phyloP scores from a whole-genome alignment of 2,113 vertebrate genomes.

The Rhinogobius similis region DNA sequence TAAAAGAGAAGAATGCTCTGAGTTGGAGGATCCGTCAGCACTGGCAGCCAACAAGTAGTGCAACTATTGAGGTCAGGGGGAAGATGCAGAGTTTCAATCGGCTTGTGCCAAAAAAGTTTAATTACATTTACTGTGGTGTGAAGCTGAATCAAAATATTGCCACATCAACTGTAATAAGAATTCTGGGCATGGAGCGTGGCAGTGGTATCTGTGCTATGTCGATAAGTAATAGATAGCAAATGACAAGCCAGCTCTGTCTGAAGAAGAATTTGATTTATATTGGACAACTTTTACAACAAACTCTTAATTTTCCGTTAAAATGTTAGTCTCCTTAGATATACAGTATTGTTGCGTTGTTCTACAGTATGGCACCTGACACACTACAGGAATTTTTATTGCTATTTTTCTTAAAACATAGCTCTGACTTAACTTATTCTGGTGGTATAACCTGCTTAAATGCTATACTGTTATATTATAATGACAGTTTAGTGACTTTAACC shows the following conservation, averaged over 20 bases:
- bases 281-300: neutral
- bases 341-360: too few relatives aligned
- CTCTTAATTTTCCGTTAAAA: too few relatives aligned
- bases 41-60: neutral
- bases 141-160: neutral
- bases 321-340: too few relatives aligned
- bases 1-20: neutral
- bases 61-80: neutral
- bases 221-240: neutral
- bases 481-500: too few relatives aligned
- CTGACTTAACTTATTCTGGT: too few relatives aligned
- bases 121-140: constrained; percentile 7
- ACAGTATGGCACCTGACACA: too few relatives aligned
- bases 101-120: constrained; percentile 2
- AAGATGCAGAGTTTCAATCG: neutral
- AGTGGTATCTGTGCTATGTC: neutral
- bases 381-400: too few relatives aligned
- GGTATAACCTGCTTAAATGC: too few relatives aligned
- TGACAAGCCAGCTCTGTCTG: neutral
- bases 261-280: neutral
- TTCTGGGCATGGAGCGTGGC: neutral
- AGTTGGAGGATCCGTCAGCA: neutral
- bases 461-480: too few relatives aligned
- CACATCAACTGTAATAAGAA: neutral
- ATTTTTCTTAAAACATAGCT: too few relatives aligned